Percentiles rank a stretch among this genome's conserved stretches.
These are phyloP conservation scores for Phyllostomus hastatus DNA, from an alignment of 2,113 vertebrate genomes.

Conservation along the genomic window DNA sequence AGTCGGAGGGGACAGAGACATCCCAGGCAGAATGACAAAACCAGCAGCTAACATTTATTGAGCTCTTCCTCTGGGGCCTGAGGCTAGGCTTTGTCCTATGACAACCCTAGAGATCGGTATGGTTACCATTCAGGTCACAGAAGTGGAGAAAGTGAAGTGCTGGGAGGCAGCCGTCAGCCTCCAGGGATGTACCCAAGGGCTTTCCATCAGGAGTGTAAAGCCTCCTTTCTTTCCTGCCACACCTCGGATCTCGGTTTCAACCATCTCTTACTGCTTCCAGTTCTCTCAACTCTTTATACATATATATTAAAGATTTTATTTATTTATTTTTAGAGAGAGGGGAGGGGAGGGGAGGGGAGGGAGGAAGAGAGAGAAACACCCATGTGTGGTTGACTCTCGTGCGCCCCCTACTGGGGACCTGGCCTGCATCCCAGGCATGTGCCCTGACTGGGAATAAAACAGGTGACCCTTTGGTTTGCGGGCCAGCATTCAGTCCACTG, in stretches of 20 bases:
- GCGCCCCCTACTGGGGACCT: too few relatives aligned
- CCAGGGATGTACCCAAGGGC: not conserved
- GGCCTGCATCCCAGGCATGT: too few relatives aligned
- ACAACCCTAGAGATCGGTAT: not conserved
- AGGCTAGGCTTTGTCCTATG: not conserved
- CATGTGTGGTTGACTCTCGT: too few relatives aligned
- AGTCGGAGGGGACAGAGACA: not conserved
- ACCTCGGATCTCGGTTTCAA: not conserved
- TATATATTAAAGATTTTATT: too few relatives aligned
- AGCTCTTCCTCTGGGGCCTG: not conserved
- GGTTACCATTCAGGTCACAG: not conserved
- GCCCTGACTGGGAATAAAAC: too few relatives aligned
- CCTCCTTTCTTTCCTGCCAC: not conserved
- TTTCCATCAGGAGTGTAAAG: not conserved
- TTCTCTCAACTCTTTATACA: slow-evolving; percentile 21
- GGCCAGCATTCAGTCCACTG: too few relatives aligned
- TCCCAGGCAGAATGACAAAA: too few relatives aligned
- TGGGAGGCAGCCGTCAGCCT: not conserved
- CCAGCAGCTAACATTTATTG: not conserved
- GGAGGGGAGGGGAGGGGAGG: too few relatives aligned
- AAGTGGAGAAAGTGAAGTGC: not conserved
- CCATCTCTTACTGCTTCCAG: not conserved
- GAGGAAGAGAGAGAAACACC: too few relatives aligned
- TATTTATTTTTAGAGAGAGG: too few relatives aligned
- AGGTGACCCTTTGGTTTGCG: too few relatives aligned